Evolutionary conservation across 2,888 invertebrate species (phyloP).

Genomic region (Coleophora flavipennella): DNA sequence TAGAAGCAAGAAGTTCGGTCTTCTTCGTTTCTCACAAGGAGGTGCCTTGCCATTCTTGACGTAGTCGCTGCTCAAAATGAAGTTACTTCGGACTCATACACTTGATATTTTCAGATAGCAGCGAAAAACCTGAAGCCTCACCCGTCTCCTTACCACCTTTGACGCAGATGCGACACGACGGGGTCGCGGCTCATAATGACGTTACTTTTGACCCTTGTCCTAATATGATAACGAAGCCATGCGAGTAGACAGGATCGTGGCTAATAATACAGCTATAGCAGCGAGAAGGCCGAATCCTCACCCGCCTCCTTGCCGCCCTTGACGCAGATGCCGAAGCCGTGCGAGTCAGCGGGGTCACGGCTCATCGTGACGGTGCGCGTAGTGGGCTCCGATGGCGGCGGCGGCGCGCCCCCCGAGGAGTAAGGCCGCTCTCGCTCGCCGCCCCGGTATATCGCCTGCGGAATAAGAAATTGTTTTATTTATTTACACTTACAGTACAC

Average conservation of each 20-base stretch:
- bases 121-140: not conserved
- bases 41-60: constrained; percentile 91
- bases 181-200: not conserved
- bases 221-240: constrained; percentile 91
- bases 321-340: constrained; percentile 92
- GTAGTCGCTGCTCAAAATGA: constrained; percentile 90
- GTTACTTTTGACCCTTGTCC: not conserved
- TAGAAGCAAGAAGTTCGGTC: not conserved
- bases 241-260: constrained; percentile 84
- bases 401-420: constrained; percentile 72
- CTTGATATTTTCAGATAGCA: not conserved
- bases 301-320: constrained; percentile 93
- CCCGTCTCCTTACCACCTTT: constrained; percentile 77
- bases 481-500: no score
- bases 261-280: constrained; percentile 76
- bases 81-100: constrained; percentile 77
- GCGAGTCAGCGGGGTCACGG: constrained; percentile 84
- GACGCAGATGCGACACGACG: constrained; percentile 51
- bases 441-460: constrained; percentile 70
- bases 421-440: constrained; percentile 68
- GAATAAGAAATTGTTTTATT: no score
- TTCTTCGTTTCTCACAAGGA: constrained; percentile 87
- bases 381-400: constrained; percentile 80
- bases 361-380: constrained; percentile 91
- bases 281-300: constrained; percentile 34